These are phyloP conservation scores for Yoshiicerus persimilis DNA, from an alignment of 1,140 invertebrate species.

Conservation along the genomic window DNA sequence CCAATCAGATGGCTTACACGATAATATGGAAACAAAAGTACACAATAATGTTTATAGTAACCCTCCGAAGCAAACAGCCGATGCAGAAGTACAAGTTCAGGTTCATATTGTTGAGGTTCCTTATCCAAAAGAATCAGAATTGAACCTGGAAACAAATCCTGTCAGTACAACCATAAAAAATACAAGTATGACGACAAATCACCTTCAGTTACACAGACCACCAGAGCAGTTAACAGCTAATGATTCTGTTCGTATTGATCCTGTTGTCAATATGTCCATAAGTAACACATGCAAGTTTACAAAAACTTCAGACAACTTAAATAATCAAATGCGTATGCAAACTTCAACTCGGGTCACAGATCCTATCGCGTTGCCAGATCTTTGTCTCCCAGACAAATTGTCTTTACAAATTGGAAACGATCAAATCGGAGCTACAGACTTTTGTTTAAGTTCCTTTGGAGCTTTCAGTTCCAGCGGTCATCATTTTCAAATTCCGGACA, in stretches of 20 bases:
- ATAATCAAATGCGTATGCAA: not conserved
- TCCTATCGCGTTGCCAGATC: not conserved
- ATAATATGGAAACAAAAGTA: not conserved
- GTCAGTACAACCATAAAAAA: not conserved
- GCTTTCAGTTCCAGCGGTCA: not conserved
- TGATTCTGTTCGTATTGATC: not conserved
- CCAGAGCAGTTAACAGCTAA: not conserved
- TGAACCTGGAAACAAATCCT: not conserved
- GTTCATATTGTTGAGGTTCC: not conserved
- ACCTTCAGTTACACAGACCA: not conserved
- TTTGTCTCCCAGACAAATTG: not conserved
- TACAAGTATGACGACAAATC: not conserved
- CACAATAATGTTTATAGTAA: not conserved
- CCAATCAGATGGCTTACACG: not conserved
- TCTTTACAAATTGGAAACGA: not conserved
- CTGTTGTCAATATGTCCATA: not conserved
- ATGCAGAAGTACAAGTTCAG: not conserved
- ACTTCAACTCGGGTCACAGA: not conserved
- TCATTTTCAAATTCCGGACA: not conserved
- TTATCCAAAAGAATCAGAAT: not conserved
- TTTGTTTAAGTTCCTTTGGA: not conserved
- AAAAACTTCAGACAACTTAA: not conserved
- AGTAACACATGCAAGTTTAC: not conserved
- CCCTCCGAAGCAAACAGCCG: not conserved
- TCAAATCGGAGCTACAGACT: not conserved